Evolutionary conservation across 1,140 invertebrate genomes (phyloP).

Genomic region (Theocolax elegans): DNA sequence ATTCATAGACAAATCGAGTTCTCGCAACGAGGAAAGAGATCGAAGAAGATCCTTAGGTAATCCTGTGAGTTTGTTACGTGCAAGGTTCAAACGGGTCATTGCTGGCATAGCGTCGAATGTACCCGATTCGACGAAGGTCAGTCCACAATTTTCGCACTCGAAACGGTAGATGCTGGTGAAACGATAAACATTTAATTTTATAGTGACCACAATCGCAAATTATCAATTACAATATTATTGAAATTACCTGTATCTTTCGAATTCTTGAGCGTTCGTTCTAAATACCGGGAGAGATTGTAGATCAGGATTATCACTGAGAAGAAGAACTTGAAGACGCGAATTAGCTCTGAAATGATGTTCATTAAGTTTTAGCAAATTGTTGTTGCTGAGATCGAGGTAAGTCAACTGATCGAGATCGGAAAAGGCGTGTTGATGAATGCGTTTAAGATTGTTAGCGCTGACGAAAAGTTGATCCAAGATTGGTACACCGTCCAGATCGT

Average conservation of each 20-base stretch:
- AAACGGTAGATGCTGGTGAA: slow-evolving; percentile 72
- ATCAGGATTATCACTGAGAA: slow-evolving; percentile 74
- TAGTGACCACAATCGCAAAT: no score
- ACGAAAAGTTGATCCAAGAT: slow-evolving; percentile 73
- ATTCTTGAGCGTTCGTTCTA: slow-evolving; percentile 51
- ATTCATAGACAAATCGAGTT: slow-evolving; percentile 79
- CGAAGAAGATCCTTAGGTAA: slow-evolving; percentile 65
- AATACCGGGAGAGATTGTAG: slow-evolving; percentile 71
- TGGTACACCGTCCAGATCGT: slow-evolving; percentile 73
- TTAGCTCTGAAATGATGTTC: slow-evolving; percentile 75
- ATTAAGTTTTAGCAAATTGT: slow-evolving; percentile 71
- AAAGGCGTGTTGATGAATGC: slow-evolving; percentile 76
- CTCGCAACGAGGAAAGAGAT: slow-evolving; percentile 69
- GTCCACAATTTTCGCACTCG: slow-evolving; percentile 76
- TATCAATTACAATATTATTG: no score
- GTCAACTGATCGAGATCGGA: slow-evolving; percentile 71
- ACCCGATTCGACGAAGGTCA: slow-evolving; percentile 70
- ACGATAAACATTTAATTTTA: not conserved
- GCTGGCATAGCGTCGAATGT: slow-evolving; percentile 76
- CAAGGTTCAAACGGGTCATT: slow-evolving; percentile 72
- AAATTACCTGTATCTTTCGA: slow-evolving; percentile 55
- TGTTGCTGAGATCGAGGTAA: slow-evolving; percentile 76
- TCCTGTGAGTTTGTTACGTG: slow-evolving; percentile 67
- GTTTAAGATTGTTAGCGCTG: slow-evolving; percentile 73
- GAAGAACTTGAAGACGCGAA: slow-evolving; percentile 74